Percentiles rank a stretch among this genome's conserved stretches.
Conservation (phyloP, 2,113 vertebrate genomes). For the Delphinus delphis region DNA sequence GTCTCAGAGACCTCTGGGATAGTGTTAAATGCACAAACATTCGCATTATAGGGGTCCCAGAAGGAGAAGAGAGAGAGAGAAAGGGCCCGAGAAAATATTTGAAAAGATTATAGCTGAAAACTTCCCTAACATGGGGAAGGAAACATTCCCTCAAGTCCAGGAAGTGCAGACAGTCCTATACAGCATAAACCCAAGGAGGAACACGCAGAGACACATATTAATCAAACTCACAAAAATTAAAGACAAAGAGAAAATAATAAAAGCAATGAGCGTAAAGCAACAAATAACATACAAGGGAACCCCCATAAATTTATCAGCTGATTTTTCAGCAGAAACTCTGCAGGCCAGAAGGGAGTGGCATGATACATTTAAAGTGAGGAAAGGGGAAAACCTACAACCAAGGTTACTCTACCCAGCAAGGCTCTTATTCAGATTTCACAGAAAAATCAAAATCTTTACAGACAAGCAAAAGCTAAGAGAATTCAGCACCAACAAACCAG, state of each 20-base stretch:
- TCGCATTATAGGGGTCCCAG: not conserved
- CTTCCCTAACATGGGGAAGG: not conserved
- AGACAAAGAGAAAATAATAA: not conserved
- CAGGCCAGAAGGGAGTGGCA: not conserved
- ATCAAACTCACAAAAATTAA: not conserved
- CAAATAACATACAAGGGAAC: not conserved
- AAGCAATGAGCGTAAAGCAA: not conserved
- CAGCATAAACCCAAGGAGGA: not conserved
- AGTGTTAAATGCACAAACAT: not conserved
- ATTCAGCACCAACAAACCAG: not conserved
- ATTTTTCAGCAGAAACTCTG: not conserved
- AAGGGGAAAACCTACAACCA: not conserved
- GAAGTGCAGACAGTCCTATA: not conserved
- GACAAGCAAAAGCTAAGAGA: not conserved
- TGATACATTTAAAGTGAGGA: not conserved
- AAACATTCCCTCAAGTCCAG: not conserved
- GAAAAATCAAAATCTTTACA: not conserved
- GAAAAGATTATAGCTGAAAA: not conserved
- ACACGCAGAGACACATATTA: not conserved
- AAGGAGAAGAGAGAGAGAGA: not conserved
- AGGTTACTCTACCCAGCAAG: not conserved
- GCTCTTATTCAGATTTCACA: not conserved
- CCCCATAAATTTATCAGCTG: not conserved
- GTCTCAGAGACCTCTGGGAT: not conserved
- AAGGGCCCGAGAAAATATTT: not conserved